A percentile compares a stretch with the other conserved stretches of the same genome.
Conservation (phyloP, 2,113 vertebrate species). For the Hystrix brachyura region DNA sequence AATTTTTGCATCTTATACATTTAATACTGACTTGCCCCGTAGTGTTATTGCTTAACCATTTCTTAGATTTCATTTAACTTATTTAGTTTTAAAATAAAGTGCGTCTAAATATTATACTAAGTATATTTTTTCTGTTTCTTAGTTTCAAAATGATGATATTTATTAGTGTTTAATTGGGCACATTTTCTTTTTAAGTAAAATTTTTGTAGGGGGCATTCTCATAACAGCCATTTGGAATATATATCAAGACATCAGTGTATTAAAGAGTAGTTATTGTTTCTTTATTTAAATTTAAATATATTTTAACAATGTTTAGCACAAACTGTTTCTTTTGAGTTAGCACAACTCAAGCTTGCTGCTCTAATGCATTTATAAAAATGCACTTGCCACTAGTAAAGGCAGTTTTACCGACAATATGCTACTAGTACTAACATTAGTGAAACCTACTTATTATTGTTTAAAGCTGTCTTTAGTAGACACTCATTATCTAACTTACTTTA, state of each 20-base stretch:
- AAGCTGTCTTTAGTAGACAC: background rate
- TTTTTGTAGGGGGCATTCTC: slow-evolving; percentile 20
- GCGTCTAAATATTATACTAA: slow-evolving; percentile 78
- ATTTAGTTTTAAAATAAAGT: slow-evolving; percentile 74
- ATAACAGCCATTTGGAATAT: slow-evolving; percentile 70
- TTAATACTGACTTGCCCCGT: slow-evolving; percentile 85
- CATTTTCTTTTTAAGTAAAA: slow-evolving; percentile 77
- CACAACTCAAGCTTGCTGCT: background rate
- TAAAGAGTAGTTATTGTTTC: background rate
- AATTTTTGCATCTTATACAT: slow-evolving; percentile 88
- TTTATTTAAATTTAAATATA: background rate
- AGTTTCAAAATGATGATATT: slow-evolving; percentile 78
- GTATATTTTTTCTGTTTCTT: slow-evolving; percentile 81
- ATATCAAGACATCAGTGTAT: slow-evolving; percentile 17
- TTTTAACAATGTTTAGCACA: slow-evolving; percentile 42
- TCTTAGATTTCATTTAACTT: slow-evolving; percentile 82
- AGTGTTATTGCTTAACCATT: slow-evolving; percentile 84
- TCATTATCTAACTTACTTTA: slow-evolving; percentile 6
- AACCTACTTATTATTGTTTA: background rate
- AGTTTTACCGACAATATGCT: slow-evolving; percentile 22
- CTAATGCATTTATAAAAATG: background rate
- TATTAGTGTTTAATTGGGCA: slow-evolving; percentile 51
- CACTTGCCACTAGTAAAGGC: background rate
- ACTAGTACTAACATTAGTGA: background rate
- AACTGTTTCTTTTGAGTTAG: background rate